Conservation (phyloP, 1,140 invertebrate genomes). For the Brachionus sp. region DNA sequence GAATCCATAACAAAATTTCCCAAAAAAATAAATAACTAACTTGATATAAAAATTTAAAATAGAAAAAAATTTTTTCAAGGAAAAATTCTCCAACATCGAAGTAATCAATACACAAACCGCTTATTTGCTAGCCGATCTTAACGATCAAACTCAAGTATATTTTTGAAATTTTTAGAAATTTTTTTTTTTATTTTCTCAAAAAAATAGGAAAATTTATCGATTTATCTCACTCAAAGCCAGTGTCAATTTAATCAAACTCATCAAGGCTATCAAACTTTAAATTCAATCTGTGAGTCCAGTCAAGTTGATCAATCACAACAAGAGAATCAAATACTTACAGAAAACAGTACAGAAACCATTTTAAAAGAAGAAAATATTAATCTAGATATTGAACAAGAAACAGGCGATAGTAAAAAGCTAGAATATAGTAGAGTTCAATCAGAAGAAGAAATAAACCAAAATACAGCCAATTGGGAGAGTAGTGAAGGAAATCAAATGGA, state of each 20-base stretch:
- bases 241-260: neutral
- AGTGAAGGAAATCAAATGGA: neutral
- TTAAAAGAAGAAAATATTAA: neutral
- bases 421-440: neutral
- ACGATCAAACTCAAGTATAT: constrained; percentile 40
- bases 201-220: constrained; percentile 29
- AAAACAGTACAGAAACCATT: neutral
- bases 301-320: neutral
- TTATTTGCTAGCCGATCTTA: constrained; percentile 28
- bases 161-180: neutral
- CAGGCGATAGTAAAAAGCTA: neutral
- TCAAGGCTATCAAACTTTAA: neutral
- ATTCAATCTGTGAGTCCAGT: neutral
- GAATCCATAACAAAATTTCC: neutral
- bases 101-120: constrained; percentile 41
- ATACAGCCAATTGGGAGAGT: neutral
- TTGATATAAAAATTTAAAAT: neutral
- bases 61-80: neutral
- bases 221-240: constrained; percentile 17
- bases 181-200: neutral
- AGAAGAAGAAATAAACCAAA: neutral
- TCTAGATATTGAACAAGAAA: neutral
- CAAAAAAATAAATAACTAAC: neutral
- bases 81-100: constrained; percentile 33
- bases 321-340: neutral